Evolutionary conservation across 2,888 invertebrate genomes (phyloP), one percentile per base, ranked within the genome.

Genomic region (Xestia ashworthii): DNA sequence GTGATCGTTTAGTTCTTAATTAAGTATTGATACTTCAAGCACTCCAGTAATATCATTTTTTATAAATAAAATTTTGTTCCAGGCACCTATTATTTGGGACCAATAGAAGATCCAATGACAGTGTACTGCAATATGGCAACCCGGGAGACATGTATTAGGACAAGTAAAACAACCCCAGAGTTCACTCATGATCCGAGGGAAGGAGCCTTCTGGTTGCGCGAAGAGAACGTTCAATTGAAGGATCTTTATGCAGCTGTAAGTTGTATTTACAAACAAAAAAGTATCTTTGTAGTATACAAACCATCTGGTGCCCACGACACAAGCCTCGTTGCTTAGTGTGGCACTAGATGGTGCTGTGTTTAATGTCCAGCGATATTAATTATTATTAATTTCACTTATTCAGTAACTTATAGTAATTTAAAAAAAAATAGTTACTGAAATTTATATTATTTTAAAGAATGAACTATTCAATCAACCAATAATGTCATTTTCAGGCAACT

Each of bases 91-190:
- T 22, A 80, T 22, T 12, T 80, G n/a, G 78, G 78, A 64, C 72
- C 78, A 12, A 0, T 0, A 0, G n/a, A 5, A 14, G 64, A 41
- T 5, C 5, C 53, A 5, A 65, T 78, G 0, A 0, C 8, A 81
- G 81, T 78, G 8, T 78, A 5, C 16, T 78, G 78, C 73, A 72
- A 78, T 71, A 78, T 81, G 74, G 16, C 5, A 25, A 78, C 32
- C 4, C n/a, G 14, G 14, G 78, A 78, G 19, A 78, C 78, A 3
- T 78, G 78, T 80, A n/a, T 78, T 14, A 55, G 6, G 3, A 48
- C n/a, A 8, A 32, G 0, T 0, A n/a, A 48, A 5, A 16, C 0
- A 5, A 80, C 78, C 0, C 41, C 48, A 5, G 78, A 14, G 1
- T 32, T 3, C 32, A 55, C 48, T 55, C 55, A 50, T 64, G 32